Conservation (phyloP, 1,140 invertebrate species). For the Cyclina sinensis region DNA sequence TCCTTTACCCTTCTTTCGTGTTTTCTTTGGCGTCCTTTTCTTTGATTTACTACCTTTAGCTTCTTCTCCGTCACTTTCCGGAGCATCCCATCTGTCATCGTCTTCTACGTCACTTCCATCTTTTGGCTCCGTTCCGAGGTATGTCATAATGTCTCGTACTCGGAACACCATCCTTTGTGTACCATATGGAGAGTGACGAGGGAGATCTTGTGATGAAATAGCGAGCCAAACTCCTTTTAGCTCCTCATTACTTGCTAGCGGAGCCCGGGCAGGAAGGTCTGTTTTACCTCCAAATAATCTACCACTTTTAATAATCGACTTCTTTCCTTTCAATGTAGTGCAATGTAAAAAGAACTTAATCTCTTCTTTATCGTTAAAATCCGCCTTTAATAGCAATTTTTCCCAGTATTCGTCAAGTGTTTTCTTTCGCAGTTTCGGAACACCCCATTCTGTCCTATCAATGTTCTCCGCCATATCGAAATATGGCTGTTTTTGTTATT, state of each 20-base stretch:
- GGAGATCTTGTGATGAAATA: conserved; percentile 23
- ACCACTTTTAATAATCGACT: conserved; percentile 31
- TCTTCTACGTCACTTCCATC: not conserved
- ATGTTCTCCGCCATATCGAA: not conserved
- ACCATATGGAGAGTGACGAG: conserved; percentile 46
- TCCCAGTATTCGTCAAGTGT: conserved; percentile 56
- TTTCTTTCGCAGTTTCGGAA: not conserved
- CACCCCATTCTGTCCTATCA: conserved; percentile 35
- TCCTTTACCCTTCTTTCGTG: not conserved
- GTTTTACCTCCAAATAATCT: conserved; percentile 44
- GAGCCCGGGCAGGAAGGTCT: conserved; percentile 28
- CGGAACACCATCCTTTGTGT: conserved; percentile 50
- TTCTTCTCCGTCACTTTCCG: conserved; percentile 20
- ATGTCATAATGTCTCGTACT: conserved; percentile 39
- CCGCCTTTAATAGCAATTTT: conserved; percentile 38
- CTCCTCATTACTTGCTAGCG: conserved; percentile 28
- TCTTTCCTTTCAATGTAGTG: conserved; percentile 45
- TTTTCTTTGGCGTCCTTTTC: not conserved
- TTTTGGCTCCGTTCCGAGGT: not conserved
- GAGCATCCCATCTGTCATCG: conserved; percentile 9
- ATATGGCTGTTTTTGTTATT: no score
- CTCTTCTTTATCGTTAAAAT: conserved; percentile 50
- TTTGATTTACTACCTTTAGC: not conserved
- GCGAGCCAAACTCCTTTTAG: conserved; percentile 49
- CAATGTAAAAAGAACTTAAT: conserved; percentile 57